Evolutionary conservation across 2,888 invertebrate genomes (phyloP).

Genomic region (Rhagium mordax): DNA sequence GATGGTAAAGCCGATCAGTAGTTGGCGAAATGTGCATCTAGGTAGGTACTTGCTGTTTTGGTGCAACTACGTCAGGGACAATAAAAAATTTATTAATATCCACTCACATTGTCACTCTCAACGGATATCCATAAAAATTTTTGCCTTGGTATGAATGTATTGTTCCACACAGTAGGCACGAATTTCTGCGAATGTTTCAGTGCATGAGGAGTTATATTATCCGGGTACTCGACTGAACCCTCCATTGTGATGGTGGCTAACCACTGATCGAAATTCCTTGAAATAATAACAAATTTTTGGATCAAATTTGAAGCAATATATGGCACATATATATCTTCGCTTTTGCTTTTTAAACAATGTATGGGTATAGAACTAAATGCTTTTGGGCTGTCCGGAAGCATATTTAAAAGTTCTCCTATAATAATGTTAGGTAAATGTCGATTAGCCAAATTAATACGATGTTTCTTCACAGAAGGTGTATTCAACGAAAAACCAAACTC

Average conservation of each 20-base stretch:
- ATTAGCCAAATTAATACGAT: constrained; percentile 69
- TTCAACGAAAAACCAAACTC: constrained; percentile 73
- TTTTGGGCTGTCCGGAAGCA: constrained; percentile 71
- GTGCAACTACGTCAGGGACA: no score
- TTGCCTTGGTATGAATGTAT: constrained; percentile 76
- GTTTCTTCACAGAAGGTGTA: constrained; percentile 75
- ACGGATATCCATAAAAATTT: constrained; percentile 75
- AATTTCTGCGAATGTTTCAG: constrained; percentile 71
- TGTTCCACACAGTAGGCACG: constrained; percentile 66
- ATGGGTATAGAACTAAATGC: constrained; percentile 69
- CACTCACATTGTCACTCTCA: constrained; percentile 73
- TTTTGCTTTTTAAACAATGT: constrained; percentile 63
- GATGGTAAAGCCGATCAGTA: no score
- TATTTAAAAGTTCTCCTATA: constrained; percentile 71
- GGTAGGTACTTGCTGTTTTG: no score
- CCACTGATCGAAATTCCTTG: constrained; percentile 78
- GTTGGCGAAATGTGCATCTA: no score
- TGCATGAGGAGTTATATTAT: constrained; percentile 60
- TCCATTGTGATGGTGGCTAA: constrained; percentile 69
- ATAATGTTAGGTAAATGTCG: constrained; percentile 70
- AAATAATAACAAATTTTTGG: constrained; percentile 73
- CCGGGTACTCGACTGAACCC: constrained; percentile 58
- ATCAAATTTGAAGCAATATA: constrained; percentile 67
- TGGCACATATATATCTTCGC: constrained; percentile 66
- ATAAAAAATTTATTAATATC: not conserved